These are phyloP conservation scores for Phoenicopterus ruber DNA, from an alignment of 2,113 vertebrate genomes.

Conservation along the genomic window DNA sequence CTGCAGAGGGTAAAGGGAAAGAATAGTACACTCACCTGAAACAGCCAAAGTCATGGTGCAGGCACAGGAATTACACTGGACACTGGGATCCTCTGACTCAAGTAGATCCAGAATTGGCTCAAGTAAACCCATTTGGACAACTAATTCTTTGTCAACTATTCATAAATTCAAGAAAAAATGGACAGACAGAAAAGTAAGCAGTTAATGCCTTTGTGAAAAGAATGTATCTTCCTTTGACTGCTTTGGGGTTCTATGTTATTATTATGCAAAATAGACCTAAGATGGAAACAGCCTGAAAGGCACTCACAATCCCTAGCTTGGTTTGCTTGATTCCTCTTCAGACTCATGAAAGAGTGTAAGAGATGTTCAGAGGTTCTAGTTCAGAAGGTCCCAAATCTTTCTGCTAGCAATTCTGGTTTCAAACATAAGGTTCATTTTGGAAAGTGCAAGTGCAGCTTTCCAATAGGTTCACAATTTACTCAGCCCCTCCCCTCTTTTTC, in stretches of 20 bases:
- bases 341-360: not conserved
- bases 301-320: not conserved
- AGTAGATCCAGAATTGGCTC: constrained; percentile 80
- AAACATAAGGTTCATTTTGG: not conserved
- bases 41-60: constrained; percentile 76
- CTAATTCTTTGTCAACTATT: constrained; percentile 70
- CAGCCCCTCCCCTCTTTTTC: not conserved
- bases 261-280: not conserved
- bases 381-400: not conserved
- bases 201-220: not conserved
- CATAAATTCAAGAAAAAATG: not conserved
- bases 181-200: not conserved
- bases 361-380: not conserved
- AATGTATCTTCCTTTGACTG: not conserved
- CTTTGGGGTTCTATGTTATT: not conserved
- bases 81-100: constrained; percentile 72
- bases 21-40: constrained; percentile 67
- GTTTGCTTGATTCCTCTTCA: not conserved
- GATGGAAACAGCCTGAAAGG: not conserved
- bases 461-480: not conserved
- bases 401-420: not conserved
- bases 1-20: not conserved
- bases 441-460: not conserved
- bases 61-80: constrained; percentile 81
- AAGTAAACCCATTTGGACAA: constrained; percentile 79